Conservation (phyloP, 2,797 vertebrate genomes). For the Denticeps clupeoides region DNA sequence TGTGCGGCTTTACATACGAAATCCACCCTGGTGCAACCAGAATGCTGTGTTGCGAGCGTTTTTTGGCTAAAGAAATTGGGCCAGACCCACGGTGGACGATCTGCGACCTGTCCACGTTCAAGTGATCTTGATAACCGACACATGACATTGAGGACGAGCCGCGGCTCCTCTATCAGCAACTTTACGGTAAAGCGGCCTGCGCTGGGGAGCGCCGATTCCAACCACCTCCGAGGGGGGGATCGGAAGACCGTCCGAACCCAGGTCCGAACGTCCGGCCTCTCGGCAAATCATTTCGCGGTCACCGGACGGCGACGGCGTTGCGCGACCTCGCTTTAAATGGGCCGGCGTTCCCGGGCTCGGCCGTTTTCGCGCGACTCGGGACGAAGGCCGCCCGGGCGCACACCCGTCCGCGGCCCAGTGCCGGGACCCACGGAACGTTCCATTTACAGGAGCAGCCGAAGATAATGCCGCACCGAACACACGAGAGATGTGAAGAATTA, state of each 20-base stretch:
- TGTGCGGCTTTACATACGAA: too few relatives aligned
- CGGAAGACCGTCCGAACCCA: constrained; percentile 18
- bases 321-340: not conserved
- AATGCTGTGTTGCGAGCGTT: not conserved
- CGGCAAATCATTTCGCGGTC: too few relatives aligned
- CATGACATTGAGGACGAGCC: constrained; percentile 32
- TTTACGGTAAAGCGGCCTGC: constrained; percentile 63
- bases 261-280: too few relatives aligned
- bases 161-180: constrained; percentile 20
- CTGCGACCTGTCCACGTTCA: constrained; percentile 12
- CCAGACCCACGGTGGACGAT: not conserved
- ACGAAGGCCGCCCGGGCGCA: constrained; percentile 1
- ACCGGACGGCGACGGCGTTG: too few relatives aligned
- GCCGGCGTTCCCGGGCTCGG: not conserved
- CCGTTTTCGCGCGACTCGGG: not conserved
- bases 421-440: constrained; percentile 68
- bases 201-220: constrained; percentile 37
- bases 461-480: constrained; percentile 59
- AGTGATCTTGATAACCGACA: constrained; percentile 24
- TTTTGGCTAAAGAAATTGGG: not conserved
- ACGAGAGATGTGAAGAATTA: constrained; percentile 57
- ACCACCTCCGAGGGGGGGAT: constrained; percentile 49
- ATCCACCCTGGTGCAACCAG: too few relatives aligned
- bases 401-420: constrained; percentile 49
- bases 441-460: constrained; percentile 59